Evolutionary conservation across 2,888 invertebrate species (phyloP).

Genomic region (Lycophotia porphyrea): DNA sequence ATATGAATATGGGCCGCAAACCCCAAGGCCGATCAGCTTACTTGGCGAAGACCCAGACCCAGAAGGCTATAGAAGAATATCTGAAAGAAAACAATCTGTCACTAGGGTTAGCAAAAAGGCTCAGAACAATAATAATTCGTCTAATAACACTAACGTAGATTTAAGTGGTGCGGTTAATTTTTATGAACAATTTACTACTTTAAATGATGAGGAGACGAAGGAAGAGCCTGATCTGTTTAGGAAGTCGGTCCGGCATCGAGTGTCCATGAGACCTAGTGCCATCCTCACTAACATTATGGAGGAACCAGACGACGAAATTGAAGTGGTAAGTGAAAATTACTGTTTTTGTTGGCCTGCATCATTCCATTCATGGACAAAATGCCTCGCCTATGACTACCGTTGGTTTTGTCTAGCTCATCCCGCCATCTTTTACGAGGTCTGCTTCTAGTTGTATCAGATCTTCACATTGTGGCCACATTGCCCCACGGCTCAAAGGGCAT

Average conservation of each 20-base stretch:
- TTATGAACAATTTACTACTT: conserved; percentile 86
- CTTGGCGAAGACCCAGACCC: conserved; percentile 73
- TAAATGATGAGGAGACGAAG: conserved; percentile 80
- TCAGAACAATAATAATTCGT: conserved; percentile 60
- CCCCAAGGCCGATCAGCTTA: conserved; percentile 66
- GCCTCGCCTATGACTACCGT: background rate
- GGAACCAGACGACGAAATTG: conserved; percentile 83
- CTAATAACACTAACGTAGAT: conserved; percentile 66
- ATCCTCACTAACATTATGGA: conserved; percentile 85
- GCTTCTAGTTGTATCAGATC: background rate
- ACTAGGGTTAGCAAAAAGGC: conserved; percentile 50
- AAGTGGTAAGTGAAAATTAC: conserved; percentile 79
- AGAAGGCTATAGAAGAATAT: conserved; percentile 77
- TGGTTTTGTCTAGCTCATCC: background rate
- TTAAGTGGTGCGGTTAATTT: conserved; percentile 80
- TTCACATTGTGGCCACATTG: background rate
- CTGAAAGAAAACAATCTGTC: conserved; percentile 71
- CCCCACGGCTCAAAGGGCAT: background rate
- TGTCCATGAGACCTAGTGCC: conserved; percentile 85
- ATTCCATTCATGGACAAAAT: background rate
- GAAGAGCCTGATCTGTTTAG: conserved; percentile 76
- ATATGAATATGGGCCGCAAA: conserved; percentile 77
- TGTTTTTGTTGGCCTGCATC: background rate
- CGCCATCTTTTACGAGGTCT: background rate
- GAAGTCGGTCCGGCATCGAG: conserved; percentile 77